phyloP scores from a whole-genome alignment of 2,888 invertebrate species.

The Xestia c-nigrum region DNA sequence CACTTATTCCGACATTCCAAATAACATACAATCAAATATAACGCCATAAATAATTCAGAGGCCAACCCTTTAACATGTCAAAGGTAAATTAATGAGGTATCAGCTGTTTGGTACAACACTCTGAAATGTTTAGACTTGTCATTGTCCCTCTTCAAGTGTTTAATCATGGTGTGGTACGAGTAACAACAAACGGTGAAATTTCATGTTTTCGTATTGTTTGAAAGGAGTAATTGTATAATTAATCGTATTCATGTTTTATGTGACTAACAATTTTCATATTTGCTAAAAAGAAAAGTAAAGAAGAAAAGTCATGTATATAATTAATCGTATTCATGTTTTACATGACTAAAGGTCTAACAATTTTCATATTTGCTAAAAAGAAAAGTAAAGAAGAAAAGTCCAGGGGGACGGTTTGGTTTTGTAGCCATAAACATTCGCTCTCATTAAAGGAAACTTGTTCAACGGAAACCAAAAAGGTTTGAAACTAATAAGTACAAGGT shows the following conservation, averaged over 20 bases:
- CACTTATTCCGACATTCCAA: neutral
- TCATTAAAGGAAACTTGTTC: neutral
- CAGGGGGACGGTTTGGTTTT: neutral
- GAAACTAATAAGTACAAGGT: neutral
- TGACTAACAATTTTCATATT: neutral
- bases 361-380: neutral
- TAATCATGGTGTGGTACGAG: constrained; percentile 10
- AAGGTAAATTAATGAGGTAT: constrained; percentile 54
- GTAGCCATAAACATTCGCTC: neutral
- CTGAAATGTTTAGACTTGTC: constrained; percentile 5
- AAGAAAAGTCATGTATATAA: neutral
- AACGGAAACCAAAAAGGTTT: neutral
- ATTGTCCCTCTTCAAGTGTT: constrained; percentile 15
- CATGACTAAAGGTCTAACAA: no score
- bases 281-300: neutral
- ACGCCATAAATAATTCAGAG: constrained; percentile 53
- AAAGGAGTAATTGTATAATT: neutral
- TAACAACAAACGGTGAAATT: constrained; percentile 2
- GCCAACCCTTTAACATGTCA: constrained; percentile 37
- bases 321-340: neutral
- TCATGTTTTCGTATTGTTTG: constrained; percentile 3
- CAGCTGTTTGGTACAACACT: constrained; percentile 39
- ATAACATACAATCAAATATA: constrained; percentile 7
- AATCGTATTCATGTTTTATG: neutral
- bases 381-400: neutral